Base-by-base conservation (phyloP, 2,797 vertebrate species). In the Glyptemys insculpta region DNA sequence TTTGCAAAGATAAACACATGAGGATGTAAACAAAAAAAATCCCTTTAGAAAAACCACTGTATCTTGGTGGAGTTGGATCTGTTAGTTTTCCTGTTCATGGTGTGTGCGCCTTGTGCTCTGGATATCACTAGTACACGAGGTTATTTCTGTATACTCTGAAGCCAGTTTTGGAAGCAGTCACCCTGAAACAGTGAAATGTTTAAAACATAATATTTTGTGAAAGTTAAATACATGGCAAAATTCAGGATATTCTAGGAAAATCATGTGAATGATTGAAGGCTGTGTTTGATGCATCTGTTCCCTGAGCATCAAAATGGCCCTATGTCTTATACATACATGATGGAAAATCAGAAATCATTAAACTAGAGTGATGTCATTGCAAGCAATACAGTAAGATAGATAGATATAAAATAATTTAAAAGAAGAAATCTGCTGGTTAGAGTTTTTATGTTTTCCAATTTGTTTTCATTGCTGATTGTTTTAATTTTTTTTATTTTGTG, bases 1-100 rank as follows among this genome's bases (percentile, higher is more conserved):
- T 1, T 25, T 12, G 11, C 37, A 10, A 7, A 0, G 16, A 16
- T 34, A 12, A 16, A 53, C 59, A 1, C 5, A 4, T 8, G 29
- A 47, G 25, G 14, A 29, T 15, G 23, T 12, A 15, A 53, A 53
- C 11, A 12, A 49, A 19, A 62, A 37, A 76, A 78, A 49, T 49
- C 16, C 7, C 21, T 18, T 49, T 47, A 31, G 49, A 9, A 16
- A 31, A 14, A 41, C 25, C 27, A 76, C 23, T 44, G 27, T 31
- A 5, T 49, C 12, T 78, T 78, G 74, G 44, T 18, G 15, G 74
- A 49, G 44, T 78, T 78, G 74, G 21, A 47, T 72, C n/a, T 76
- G 7, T 78, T 78, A 18, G 15, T 29, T 29, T 78, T 25, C 11
- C 7, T 47, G 25, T 49, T 78, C 47, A 49, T 49, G 27, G 27